These are phyloP conservation scores for Neosilurus hyrtlii DNA, from an alignment of 2,797 vertebrate genomes.

Conservation along the genomic window DNA sequence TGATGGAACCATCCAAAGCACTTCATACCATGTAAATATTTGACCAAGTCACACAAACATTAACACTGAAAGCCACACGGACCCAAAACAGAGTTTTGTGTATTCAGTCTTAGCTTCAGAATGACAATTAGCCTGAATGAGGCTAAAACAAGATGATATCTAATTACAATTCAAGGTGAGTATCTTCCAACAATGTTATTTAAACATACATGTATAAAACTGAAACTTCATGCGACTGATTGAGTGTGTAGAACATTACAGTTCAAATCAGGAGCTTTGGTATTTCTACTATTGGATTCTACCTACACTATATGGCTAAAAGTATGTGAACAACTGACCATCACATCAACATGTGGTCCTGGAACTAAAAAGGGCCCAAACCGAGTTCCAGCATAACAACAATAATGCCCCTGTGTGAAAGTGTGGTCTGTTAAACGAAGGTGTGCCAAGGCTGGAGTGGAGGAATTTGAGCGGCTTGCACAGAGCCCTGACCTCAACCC, in stretches of 20 bases:
- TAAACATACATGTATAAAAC: neutral
- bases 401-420: neutral
- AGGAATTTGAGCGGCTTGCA: neutral
- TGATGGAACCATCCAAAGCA: neutral
- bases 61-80: slow-evolving; percentile 1
- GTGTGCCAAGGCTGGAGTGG: neutral
- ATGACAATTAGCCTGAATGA: slow-evolving; percentile 17
- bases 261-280: neutral
- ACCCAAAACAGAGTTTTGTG: slow-evolving; percentile 4
- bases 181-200: neutral
- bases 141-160: neutral
- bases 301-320: neutral
- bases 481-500: neutral
- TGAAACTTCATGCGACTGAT: neutral
- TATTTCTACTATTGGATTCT: neutral
- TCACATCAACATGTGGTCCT: neutral
- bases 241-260: neutral
- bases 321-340: neutral
- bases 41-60: neutral
- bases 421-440: neutral
- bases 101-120: neutral
- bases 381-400: neutral
- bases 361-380: neutral
- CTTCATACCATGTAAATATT: slow-evolving; percentile 12
- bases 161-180: neutral